Conservation (phyloP, 2,797 vertebrate species). For the Babyrousa celebensis region DNA sequence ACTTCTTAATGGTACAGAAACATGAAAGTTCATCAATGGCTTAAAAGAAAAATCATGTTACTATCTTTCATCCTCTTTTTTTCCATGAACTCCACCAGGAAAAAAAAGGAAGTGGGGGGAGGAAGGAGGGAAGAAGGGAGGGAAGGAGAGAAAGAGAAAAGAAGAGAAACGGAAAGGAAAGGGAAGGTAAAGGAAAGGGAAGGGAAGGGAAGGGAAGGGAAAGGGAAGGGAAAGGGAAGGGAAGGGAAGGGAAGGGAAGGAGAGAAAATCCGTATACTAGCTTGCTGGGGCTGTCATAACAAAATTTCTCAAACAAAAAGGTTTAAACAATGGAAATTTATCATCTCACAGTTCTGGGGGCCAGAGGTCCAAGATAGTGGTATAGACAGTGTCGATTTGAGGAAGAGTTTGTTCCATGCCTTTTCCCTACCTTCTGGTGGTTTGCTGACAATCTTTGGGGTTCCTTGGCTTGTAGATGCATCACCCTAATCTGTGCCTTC, state of each 20-base stretch:
- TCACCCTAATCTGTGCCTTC: not conserved
- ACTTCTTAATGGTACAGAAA: constrained; percentile 33
- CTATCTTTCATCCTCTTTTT: not conserved
- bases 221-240: too few species aligned
- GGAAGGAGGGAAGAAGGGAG: not conserved
- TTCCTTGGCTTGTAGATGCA: not conserved
- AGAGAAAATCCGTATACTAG: not conserved
- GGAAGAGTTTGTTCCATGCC: not conserved
- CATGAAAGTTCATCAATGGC: not conserved
- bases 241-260: not conserved
- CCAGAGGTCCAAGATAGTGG: not conserved
- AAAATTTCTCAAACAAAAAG: not conserved
- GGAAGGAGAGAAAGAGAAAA: too few species aligned
- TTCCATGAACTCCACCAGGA: not conserved
- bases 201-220: not conserved
- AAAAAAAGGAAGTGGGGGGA: not conserved
- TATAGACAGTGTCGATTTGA: not conserved
- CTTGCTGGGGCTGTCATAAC: not conserved
- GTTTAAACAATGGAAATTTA: constrained; percentile 16
- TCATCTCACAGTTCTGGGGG: constrained; percentile 7
- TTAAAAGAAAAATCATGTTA: constrained; percentile 54
- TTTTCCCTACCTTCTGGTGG: not conserved
- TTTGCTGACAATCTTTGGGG: not conserved
- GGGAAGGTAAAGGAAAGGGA: not conserved
- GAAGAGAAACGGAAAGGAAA: not conserved